Conservation (phyloP, 2,113 vertebrate species). For the mouse (Mus musculus) region DNA sequence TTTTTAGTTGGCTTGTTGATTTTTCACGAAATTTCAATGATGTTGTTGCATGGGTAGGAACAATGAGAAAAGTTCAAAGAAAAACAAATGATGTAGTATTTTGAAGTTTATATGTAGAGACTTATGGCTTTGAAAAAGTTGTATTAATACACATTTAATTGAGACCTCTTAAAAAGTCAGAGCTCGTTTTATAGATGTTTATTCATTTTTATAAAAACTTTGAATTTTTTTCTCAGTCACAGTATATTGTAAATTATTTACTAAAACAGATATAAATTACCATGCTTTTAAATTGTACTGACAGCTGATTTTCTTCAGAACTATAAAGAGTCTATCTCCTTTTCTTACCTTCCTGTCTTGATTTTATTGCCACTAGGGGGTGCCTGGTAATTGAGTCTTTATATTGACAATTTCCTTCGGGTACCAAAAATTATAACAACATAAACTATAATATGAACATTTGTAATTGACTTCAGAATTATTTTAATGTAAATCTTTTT, state of each 20-base stretch:
- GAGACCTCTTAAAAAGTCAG: constrained; percentile 3
- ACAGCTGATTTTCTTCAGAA: constrained; percentile 11
- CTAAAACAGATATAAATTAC: constrained; percentile 50
- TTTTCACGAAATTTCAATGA: constrained; percentile 56
- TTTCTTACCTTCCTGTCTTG: neutral
- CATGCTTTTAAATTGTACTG: constrained; percentile 28
- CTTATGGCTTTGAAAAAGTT: constrained; percentile 39
- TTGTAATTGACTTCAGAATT: constrained; percentile 45
- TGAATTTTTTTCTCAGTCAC: neutral
- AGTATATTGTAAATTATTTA: constrained; percentile 28
- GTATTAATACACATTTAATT: constrained; percentile 21
- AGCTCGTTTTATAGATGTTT: constrained; percentile 18
- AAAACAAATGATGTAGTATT: constrained; percentile 26
- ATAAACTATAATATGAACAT: neutral
- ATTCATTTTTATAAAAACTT: neutral
- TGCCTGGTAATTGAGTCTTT: constrained; percentile 70
- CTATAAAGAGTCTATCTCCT: constrained; percentile 29
- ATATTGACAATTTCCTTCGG: constrained; percentile 56
- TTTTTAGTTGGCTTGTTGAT: constrained; percentile 23
- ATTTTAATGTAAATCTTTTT: constrained; percentile 63
- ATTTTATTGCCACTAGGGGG: constrained; percentile 81
- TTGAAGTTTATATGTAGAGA: neutral
- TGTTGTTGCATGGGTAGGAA: constrained; percentile 12
- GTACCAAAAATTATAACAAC: neutral
- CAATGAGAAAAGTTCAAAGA: constrained; percentile 55